phyloP scores from a whole-genome alignment of 1,140 invertebrate species.

The Drosophila tani region DNA sequence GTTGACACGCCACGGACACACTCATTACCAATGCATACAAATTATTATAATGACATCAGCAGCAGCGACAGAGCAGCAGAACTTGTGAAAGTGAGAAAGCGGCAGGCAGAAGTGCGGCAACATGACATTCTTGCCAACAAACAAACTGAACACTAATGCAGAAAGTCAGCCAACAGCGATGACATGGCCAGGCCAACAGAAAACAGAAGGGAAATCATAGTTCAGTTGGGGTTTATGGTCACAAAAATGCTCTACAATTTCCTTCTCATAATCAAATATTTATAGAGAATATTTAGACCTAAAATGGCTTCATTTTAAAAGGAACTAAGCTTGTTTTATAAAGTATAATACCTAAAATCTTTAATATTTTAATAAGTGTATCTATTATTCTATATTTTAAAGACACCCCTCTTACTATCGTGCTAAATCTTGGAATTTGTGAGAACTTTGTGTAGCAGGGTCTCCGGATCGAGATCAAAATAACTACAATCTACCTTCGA shows the following conservation, averaged over 20 bases:
- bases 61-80: conserved; percentile 16
- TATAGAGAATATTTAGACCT: neutral
- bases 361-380: neutral
- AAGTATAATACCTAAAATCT: too few relatives aligned
- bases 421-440: conserved; percentile 1
- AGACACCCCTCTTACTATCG: neutral
- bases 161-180: conserved; percentile 8
- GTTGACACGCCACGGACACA: conserved; percentile 41
- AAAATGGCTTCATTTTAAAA: too few relatives aligned
- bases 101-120: conserved; percentile 20
- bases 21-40: conserved; percentile 73
- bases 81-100: conserved; percentile 72
- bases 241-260: neutral
- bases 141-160: conserved; percentile 3
- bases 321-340: too few relatives aligned
- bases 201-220: conserved; percentile 10
- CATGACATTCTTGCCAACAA: conserved; percentile 19
- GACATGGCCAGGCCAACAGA: conserved; percentile 11
- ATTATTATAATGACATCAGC: conserved; percentile 77
- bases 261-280: too few relatives aligned
- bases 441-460: conserved; percentile 11
- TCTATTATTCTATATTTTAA: neutral
- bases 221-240: conserved; percentile 7
- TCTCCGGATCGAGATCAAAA: conserved; percentile 9
- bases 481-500: conserved; percentile 17